Evolutionary conservation across 2,113 vertebrate species (phyloP), one percentile per base, ranked within the genome.

Genomic region (Dinomys branickii): DNA sequence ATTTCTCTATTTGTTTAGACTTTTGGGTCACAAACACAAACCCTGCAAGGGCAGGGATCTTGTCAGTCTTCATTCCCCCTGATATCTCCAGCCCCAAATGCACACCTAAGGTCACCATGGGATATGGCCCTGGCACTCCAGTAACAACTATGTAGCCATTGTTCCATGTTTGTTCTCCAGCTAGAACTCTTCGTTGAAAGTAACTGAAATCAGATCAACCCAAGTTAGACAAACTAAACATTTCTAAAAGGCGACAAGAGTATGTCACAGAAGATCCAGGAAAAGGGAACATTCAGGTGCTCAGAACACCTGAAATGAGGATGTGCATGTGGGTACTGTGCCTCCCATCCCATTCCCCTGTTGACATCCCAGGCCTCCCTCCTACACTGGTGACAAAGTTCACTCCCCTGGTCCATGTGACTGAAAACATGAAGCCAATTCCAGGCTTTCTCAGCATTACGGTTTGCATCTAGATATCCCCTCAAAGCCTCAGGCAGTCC

Each of bases 361-460:
- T 20, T 30, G 3, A 0, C 4, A 8, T 71, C 75, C 38, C 59
- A 47, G 5, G 58, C 28, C 41, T 63, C n/a, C 14, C 58, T 81
- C 30, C 10, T 1, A 6, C 22, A 19, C 1, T 1, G 0, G 24
- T 38, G 33, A 10, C 12, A 8, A 33, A 26, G 26, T 35, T 78
- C 59, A 10, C 3, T 71, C 35, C 6, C 47, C 8, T 26, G 35
- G 38, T 52, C 54, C 19, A 73, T 7, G 0, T 35, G 30, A 11
- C 16, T 56, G 41, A 47, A 52, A 89, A 54, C 0, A 4, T 19
- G 61, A 22, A 5, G 38, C 50, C 35, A 38, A 38, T 8, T 30
- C 20, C 63, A 30, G 75, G 6, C 41, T 65, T 22, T 0, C 35
- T 75, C 38, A 69, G 35, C 8, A 6, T 69, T 8, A 69, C n/a